Conservation (phyloP, 2,888 invertebrate species). For the Mycalesis mineus region DNA sequence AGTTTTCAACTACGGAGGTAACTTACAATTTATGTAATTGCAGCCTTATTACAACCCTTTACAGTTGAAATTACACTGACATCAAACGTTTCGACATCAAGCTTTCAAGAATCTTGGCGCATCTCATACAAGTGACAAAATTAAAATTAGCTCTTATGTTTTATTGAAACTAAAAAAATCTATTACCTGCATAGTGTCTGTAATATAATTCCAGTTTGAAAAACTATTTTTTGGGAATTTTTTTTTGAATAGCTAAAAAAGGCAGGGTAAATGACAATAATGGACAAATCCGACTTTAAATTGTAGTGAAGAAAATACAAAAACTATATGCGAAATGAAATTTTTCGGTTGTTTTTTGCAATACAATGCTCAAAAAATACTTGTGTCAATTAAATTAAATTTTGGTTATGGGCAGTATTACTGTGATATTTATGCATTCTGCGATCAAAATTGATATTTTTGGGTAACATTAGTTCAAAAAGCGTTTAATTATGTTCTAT, state of each 20-base stretch:
- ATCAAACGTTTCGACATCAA: not conserved
- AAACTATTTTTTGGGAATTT: not conserved
- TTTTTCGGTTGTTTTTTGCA: no score
- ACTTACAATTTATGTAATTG: constrained; percentile 18
- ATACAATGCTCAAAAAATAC: not conserved
- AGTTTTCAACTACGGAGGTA: constrained; percentile 25
- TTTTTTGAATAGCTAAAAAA: not conserved
- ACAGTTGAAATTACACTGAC: not conserved
- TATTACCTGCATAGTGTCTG: not conserved
- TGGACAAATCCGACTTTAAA: not conserved
- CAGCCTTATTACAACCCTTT: not conserved
- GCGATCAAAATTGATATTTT: no score
- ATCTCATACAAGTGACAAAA: not conserved
- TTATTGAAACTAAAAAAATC: not conserved
- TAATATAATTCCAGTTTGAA: not conserved
- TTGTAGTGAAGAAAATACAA: not conserved
- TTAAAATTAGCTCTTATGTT: not conserved
- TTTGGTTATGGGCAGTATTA: no score
- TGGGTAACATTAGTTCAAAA: no score
- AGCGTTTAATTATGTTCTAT: no score
- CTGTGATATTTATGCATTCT: no score
- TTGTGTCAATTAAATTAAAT: not conserved
- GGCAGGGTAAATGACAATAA: not conserved
- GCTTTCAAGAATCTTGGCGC: not conserved
- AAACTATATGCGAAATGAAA: not conserved